Evolutionary conservation across 1,140 invertebrate species (phyloP), one percentile per base, ranked within the genome.

Genomic region (Drosophila nasuta): DNA sequence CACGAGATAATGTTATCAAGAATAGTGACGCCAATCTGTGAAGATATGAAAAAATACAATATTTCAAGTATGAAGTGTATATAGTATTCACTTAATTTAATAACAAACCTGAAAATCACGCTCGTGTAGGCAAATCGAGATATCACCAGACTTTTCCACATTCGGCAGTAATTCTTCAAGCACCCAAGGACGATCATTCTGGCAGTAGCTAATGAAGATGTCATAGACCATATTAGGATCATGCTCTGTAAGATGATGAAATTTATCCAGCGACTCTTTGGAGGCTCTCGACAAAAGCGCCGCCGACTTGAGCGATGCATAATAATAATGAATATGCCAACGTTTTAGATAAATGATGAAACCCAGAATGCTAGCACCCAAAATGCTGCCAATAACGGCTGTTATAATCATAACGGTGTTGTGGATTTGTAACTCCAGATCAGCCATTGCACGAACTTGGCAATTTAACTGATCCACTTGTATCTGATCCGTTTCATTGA

Each of bases 1-100:
- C 94, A 95, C 0, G 94, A 94, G 0, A 95, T 94, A 54, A 95
- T 95, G 64, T 95, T 95, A 81, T 95, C 95, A 57, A 95, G 80
- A 43, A 95, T 95, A 17, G 94, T 94, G 0, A 94, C 91, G 2
- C 94, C 94, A 15, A 95, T 94, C 94, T 95, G 68, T 1, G 92
- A 91, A n/a, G 6, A 46, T 11, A 5, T 5, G 2, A 51, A 15
- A 52, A 58, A 62, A 38, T 43, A 46, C 10, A 43, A 0, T 3
- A 25, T 25, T 25, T 54, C 35, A 38, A 25, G 20, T 38, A 10
- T 38, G 8, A 41, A n/a, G 2, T 8, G 4, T 58, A 7, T 8
- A 10, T 35, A 15, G 3, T 6, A 17, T 25, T 25, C 20, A 25
- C 20, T 17, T 15, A 20, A 41, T 41, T 41, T 41, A 33, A 8